Evolutionary conservation across 2,113 vertebrate genomes (phyloP).

Genomic region (Typhlomys cinereus): DNA sequence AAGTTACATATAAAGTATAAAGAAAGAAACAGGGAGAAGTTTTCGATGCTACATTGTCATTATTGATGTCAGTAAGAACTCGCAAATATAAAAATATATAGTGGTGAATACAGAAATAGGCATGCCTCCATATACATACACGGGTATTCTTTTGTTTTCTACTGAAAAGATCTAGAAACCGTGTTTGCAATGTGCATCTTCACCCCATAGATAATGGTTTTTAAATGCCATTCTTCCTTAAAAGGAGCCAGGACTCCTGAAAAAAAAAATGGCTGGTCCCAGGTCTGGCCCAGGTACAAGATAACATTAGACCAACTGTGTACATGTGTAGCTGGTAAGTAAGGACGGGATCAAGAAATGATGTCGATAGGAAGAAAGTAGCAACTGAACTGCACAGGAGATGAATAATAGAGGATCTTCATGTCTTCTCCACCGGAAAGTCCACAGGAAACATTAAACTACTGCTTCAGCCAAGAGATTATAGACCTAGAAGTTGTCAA

Average conservation of each 20-base stretch:
- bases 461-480: background rate
- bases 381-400: background rate
- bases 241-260: too few relatives aligned
- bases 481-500: background rate
- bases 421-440: background rate
- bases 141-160: background rate
- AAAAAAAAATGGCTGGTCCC: background rate
- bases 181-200: background rate
- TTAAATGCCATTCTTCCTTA: background rate
- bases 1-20: background rate
- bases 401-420: background rate
- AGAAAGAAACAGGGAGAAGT: background rate
- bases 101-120: too few relatives aligned
- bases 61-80: too few relatives aligned
- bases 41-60: slow-evolving; percentile 6
- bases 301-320: background rate
- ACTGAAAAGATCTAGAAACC: background rate
- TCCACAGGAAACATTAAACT: background rate
- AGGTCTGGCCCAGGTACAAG: background rate
- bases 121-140: too few relatives aligned
- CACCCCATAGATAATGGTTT: too few relatives aligned
- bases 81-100: too few relatives aligned
- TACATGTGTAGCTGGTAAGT: background rate
- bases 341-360: background rate
- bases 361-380: background rate